Conservation (phyloP, 2,888 invertebrate genomes). For the Eupeodes luniger region DNA sequence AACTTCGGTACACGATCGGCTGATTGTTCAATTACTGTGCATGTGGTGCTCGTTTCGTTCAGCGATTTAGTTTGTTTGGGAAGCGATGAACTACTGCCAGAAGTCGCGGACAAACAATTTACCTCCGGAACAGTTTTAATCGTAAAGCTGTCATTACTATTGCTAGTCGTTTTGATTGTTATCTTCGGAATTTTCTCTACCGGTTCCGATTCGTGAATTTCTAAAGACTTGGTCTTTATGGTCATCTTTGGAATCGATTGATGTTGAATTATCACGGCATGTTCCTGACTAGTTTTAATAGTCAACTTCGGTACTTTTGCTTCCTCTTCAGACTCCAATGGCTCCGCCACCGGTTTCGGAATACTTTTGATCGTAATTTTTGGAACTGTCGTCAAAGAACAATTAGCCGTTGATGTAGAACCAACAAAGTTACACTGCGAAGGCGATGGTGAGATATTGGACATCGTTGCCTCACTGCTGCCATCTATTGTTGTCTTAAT, state of each 20-base stretch:
- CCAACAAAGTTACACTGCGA: conserved; percentile 71
- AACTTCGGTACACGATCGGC: conserved; percentile 79
- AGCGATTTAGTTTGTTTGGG: conserved; percentile 85
- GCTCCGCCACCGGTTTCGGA: conserved; percentile 77
- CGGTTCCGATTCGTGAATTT: conserved; percentile 77
- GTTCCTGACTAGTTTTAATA: conserved; percentile 82
- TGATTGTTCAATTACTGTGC: conserved; percentile 76
- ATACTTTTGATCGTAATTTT: conserved; percentile 86
- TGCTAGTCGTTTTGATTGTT: conserved; percentile 81
- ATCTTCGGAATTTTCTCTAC: conserved; percentile 84
- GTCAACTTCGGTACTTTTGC: conserved; percentile 84
- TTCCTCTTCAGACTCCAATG: conserved; percentile 57
- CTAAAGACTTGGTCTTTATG: conserved; percentile 82
- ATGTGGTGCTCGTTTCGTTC: conserved; percentile 79
- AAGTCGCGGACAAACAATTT: conserved; percentile 31
- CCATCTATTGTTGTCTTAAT: conserved; percentile 85
- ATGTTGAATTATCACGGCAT: conserved; percentile 85
- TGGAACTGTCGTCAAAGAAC: conserved; percentile 84
- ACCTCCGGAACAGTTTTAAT: conserved; percentile 67
- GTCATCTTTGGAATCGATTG: conserved; percentile 83
- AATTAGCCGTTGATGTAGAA: conserved; percentile 74
- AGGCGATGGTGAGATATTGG: conserved; percentile 81
- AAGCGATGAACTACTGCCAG: conserved; percentile 77
- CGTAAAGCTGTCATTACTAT: conserved; percentile 66
- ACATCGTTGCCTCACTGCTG: conserved; percentile 81